phyloP scores from a whole-genome alignment of 2,113 vertebrate species.

The Hylia prasina region DNA sequence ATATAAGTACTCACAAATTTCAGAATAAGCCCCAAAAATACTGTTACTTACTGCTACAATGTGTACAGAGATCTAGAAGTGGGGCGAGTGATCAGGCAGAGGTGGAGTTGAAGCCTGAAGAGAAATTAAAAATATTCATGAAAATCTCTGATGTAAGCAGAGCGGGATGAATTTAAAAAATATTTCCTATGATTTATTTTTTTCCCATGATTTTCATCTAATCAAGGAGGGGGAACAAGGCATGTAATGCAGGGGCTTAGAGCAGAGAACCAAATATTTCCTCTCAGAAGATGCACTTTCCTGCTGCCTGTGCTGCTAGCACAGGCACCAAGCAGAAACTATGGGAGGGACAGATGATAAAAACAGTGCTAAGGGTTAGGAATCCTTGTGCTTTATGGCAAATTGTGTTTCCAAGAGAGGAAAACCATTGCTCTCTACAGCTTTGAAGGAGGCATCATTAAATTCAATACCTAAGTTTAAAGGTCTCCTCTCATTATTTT shows the following conservation, averaged over 20 bases:
- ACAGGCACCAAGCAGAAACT: too few relatives aligned
- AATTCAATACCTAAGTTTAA: not conserved
- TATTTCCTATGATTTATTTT: not conserved
- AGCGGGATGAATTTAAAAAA: not conserved
- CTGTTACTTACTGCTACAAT: not conserved
- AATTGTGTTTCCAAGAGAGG: not conserved
- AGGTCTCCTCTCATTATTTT: not conserved
- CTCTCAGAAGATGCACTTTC: not conserved
- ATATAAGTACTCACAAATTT: not conserved
- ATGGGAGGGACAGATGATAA: too few relatives aligned
- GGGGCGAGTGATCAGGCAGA: not conserved
- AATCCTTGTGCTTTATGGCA: not conserved
- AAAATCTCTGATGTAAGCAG: not conserved
- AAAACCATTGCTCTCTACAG: not conserved
- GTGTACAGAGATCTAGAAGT: not conserved
- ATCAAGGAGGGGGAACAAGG: not conserved
- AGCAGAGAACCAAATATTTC: not conserved
- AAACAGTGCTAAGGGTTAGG: not conserved
- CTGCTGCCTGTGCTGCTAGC: not conserved
- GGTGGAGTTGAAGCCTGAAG: not conserved
- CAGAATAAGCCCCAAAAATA: not conserved
- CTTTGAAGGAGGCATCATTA: not conserved
- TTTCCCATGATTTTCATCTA: not conserved
- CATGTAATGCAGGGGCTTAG: accelerated
- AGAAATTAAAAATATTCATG: not conserved